Evolutionary conservation across 1,140 invertebrate species (phyloP).

Genomic region (Dysdera silvatica): DNA sequence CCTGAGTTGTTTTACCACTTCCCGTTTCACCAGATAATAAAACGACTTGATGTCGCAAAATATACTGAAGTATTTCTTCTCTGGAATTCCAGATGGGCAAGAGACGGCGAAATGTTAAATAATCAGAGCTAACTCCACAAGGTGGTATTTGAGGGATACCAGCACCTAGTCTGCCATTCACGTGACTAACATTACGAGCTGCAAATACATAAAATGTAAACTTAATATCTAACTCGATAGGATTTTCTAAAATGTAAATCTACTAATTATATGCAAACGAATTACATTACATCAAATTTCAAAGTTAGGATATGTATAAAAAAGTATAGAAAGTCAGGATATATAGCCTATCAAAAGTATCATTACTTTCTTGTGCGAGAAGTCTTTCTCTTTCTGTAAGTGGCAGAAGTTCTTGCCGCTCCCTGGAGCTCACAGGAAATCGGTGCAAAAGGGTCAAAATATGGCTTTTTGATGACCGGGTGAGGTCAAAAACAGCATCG

Average conservation of each 20-base stretch:
- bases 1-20: constrained; percentile 67
- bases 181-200: constrained; percentile 48
- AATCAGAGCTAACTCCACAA: constrained; percentile 58
- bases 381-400: constrained; percentile 49
- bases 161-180: constrained; percentile 54
- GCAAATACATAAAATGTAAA: constrained; percentile 33
- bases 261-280: no score
- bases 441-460: constrained; percentile 54
- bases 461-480: constrained; percentile 55
- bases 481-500: constrained; percentile 60
- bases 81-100: constrained; percentile 68
- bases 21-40: constrained; percentile 87
- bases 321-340: not conserved
- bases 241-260: no score
- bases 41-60: constrained; percentile 76
- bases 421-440: constrained; percentile 62
- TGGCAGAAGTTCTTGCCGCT: constrained; percentile 56
- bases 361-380: constrained; percentile 39
- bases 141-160: constrained; percentile 57
- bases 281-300: no score
- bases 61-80: constrained; percentile 67
- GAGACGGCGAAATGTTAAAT: constrained; percentile 29
- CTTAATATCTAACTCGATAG: not conserved
- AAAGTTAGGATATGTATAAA: not conserved
- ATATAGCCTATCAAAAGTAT: not conserved